Evolutionary conservation across 2,888 invertebrate genomes (phyloP).

Genomic region (Chrysotoxum bicinctum): DNA sequence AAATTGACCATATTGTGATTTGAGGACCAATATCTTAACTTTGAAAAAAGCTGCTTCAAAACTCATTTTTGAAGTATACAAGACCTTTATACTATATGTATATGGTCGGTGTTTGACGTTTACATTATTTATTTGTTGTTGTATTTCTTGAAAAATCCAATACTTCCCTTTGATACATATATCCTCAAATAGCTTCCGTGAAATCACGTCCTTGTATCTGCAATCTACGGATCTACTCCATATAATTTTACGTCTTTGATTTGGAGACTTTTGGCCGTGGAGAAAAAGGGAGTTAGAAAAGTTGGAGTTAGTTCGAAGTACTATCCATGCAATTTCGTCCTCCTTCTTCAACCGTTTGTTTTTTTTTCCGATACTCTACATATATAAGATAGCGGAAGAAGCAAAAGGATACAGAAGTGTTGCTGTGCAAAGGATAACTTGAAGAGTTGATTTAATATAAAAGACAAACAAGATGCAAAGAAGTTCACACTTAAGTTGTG

Average conservation of each 20-base stretch:
- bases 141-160: constrained; percentile 14
- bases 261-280: not conserved
- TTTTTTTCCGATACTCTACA: not conserved
- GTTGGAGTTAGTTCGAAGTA: too few relatives aligned
- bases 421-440: constrained; percentile 3
- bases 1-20: too few relatives aligned
- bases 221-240: not conserved
- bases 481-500: not conserved
- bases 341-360: not conserved
- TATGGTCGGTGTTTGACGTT: too few relatives aligned
- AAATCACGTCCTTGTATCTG: constrained; percentile 14
- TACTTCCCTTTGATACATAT: constrained; percentile 6
- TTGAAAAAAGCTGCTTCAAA: too few relatives aligned
- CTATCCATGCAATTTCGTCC: not conserved
- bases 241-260: constrained; percentile 11
- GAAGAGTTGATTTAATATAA: constrained; percentile 20
- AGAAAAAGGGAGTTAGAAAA: not conserved
- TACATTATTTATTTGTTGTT: too few relatives aligned
- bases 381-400: not conserved
- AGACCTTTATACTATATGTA: too few relatives aligned
- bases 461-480: constrained; percentile 19
- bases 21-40: too few relatives aligned
- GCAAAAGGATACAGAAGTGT: not conserved
- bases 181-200: constrained; percentile 23
- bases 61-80: too few relatives aligned